phyloP scores from a whole-genome alignment of 2,888 invertebrate species.

The Leucoptera coffeella region DNA sequence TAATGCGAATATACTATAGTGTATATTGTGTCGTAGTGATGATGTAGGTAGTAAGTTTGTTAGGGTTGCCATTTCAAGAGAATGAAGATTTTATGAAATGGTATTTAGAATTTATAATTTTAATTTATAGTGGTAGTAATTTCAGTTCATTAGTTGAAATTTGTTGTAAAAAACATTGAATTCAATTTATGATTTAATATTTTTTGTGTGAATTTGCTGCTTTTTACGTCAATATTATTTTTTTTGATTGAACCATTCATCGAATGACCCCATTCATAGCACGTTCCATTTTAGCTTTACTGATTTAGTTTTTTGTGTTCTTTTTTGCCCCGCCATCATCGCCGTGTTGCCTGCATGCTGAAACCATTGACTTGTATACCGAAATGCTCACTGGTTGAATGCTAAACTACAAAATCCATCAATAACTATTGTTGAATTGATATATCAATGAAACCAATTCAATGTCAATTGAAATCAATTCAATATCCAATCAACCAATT shows the following conservation, averaged over 20 bases:
- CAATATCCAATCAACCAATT: neutral
- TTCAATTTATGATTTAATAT: neutral
- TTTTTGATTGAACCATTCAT: neutral
- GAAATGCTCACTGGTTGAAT: too few relatives aligned
- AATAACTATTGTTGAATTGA: too few relatives aligned
- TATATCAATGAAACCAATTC: too few relatives aligned
- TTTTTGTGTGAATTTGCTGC: neutral
- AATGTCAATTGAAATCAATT: too few relatives aligned
- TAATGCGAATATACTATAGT: too few relatives aligned
- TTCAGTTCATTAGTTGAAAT: conserved; percentile 1
- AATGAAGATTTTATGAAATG: too few relatives aligned
- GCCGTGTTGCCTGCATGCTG: conserved; percentile 27
- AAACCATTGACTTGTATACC: neutral
- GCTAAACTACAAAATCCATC: too few relatives aligned
- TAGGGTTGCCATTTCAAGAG: too few relatives aligned
- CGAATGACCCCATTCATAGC: neutral
- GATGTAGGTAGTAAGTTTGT: too few relatives aligned
- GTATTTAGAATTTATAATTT: conserved; percentile 1
- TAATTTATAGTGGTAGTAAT: conserved; percentile 5
- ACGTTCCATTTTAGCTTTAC: conserved; percentile 17
- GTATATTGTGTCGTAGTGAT: too few relatives aligned
- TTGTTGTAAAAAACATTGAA: too few relatives aligned
- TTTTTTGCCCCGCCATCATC: conserved; percentile 26
- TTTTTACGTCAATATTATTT: neutral
- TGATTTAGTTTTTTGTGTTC: conserved; percentile 29